Evolutionary conservation across 2,113 vertebrate genomes (phyloP).

Genomic region (Bos javanicus): DNA sequence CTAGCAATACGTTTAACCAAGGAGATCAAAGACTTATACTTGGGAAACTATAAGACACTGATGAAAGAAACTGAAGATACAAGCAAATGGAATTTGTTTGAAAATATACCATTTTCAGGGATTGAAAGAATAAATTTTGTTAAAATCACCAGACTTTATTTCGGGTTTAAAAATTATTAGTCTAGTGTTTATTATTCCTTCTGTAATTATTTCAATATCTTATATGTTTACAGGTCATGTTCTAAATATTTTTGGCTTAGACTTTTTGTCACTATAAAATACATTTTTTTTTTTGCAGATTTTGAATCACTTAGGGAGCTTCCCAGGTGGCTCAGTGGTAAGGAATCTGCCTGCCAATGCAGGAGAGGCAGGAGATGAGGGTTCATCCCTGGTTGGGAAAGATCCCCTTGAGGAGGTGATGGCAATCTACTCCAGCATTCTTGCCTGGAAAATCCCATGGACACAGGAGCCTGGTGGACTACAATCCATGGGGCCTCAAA

Average conservation of each 20-base stretch:
- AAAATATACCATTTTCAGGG: background rate
- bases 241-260: slow-evolving; percentile 14
- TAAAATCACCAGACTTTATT: background rate
- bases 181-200: background rate
- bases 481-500: background rate
- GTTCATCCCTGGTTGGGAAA: background rate
- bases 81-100: background rate
- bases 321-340: background rate
- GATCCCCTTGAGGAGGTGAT: background rate
- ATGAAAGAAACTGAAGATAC: background rate
- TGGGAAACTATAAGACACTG: background rate
- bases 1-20: background rate
- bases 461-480: background rate
- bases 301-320: background rate
- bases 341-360: background rate
- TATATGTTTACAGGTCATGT: background rate
- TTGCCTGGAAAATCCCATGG: background rate
- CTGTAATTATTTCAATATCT: background rate
- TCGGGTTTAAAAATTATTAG: background rate
- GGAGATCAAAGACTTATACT: background rate
- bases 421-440: background rate
- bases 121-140: background rate
- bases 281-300: background rate
- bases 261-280: background rate
- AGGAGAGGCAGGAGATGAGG: background rate